These are phyloP conservation scores for Momotus momota DNA, from an alignment of 2,797 vertebrate genomes.

Conservation along the genomic window DNA sequence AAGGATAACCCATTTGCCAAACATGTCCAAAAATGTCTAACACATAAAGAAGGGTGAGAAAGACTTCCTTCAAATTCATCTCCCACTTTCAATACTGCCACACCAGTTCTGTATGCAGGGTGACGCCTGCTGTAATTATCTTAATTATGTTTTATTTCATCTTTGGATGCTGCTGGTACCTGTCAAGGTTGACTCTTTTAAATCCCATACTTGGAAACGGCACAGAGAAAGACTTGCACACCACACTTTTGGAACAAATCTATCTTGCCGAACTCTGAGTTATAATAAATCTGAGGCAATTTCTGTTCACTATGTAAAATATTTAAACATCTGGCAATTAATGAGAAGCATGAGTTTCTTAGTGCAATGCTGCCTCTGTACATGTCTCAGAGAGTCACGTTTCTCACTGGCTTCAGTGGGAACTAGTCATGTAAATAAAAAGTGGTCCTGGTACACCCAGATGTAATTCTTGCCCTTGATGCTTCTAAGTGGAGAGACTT, in stretches of 20 bases:
- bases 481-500: neutral
- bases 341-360: neutral
- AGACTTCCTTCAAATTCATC: neutral
- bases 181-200: neutral
- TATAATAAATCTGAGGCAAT: neutral
- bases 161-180: neutral
- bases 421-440: neutral
- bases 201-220: neutral
- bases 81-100: neutral
- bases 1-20: neutral
- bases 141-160: neutral
- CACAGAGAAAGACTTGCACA: neutral
- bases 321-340: neutral
- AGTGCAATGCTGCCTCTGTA: neutral
- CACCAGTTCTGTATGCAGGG: neutral
- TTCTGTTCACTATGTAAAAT: neutral
- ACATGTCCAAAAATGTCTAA: neutral
- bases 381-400: neutral
- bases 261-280: neutral
- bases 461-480: neutral
- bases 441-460: neutral
- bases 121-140: neutral
- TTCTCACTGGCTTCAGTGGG: neutral
- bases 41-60: neutral
- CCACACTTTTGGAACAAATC: neutral